Evolutionary conservation across 2,797 vertebrate species (phyloP).

Genomic region (Tapera naevia): DNA sequence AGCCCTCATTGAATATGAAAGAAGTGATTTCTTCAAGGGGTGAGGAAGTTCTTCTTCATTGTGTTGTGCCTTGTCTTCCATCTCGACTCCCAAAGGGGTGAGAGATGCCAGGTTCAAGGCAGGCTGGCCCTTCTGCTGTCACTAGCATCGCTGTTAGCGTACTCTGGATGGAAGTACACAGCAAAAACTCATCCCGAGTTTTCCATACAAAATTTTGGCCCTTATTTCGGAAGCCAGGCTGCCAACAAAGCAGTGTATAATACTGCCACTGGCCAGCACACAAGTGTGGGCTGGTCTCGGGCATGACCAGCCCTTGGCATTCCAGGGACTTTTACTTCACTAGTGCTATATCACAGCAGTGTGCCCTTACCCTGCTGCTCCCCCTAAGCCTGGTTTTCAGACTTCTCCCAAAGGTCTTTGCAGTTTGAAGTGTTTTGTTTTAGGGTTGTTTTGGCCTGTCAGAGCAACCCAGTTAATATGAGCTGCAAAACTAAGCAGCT

Average conservation of each 20-base stretch:
- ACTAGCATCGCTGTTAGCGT: background rate
- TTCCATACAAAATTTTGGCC: background rate
- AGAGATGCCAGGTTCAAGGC: background rate
- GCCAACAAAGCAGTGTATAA: accelerated
- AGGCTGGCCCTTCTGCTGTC: background rate
- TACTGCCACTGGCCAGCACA: background rate
- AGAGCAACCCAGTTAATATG: background rate
- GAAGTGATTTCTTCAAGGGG: background rate
- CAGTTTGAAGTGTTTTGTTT: background rate
- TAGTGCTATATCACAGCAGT: accelerated
- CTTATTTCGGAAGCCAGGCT: background rate
- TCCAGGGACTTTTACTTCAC: background rate
- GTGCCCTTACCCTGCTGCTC: background rate
- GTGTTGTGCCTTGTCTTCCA: background rate
- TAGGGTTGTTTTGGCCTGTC: background rate
- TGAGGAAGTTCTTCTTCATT: background rate
- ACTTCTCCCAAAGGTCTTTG: background rate
- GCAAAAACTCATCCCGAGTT: background rate
- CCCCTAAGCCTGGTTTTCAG: background rate
- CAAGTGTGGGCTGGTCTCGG: accelerated
- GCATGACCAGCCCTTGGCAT: background rate
- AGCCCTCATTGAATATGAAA: background rate
- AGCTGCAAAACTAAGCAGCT: background rate
- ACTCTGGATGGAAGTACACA: background rate
- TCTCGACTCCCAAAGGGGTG: background rate